Base-by-base conservation (phyloP, 2,888 invertebrate species). In the Zelleria hepariella region DNA sequence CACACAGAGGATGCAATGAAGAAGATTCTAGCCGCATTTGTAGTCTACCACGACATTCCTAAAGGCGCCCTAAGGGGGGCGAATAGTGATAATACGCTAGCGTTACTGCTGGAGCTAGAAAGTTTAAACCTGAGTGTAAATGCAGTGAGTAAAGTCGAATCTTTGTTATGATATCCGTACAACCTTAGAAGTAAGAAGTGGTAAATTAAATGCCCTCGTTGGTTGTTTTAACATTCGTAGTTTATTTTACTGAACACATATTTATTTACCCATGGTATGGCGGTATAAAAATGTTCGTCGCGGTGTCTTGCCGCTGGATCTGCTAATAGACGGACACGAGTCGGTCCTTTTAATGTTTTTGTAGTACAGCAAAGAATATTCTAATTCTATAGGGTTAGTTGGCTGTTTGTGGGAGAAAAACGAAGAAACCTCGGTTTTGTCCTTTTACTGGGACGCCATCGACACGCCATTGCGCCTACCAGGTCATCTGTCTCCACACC, bases 21-120 rank as follows among this genome's bases (percentile, higher is more conserved):
- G 59, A 78, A 77, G 59, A 88, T 86, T 58, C 70, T 93, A 20
- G 85, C 89, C 5, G 80, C 89, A 0, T 93, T 90, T 64, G 72
- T 92, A 2, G 88, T 90, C 51, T 92, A 90, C 68, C 89, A 92
- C 67, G 91, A 92, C 68, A 74, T 93, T 62, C 91, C 91, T 0
- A 86, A 77, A 62, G 77, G 79, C 32, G 74, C 76, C 4, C 65
- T 85, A 60, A 69, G 70, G 20, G 73, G 70, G 26, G 65, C 75
- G 3, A 64, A 64, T 2, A 69, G 74, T 60, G 74, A 73, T 10
- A 74, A 76, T 24, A 77, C 78, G n/a, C 61, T 82, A 23, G 67
- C 71, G 1, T 67, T 76, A 8, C 59, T 81, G 48, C 23, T 82
- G 32, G 69, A 70, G 24, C 63, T 72, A 59, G 73, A 73, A 1